phyloP scores from a whole-genome alignment of 2,888 invertebrate genomes.

The Andrena praecox region DNA sequence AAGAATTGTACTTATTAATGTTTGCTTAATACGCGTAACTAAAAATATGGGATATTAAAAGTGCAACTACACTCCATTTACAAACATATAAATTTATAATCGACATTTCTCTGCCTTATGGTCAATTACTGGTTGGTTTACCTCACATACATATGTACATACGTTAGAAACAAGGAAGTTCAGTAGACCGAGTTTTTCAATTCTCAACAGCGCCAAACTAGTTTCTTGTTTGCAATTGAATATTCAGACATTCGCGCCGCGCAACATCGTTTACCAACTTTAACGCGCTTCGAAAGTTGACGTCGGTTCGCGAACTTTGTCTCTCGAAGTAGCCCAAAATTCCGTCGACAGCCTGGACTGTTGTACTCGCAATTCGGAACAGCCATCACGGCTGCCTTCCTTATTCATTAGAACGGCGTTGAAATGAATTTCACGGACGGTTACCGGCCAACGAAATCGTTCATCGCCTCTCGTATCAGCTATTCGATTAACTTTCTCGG shows the following conservation, averaged over 20 bases:
- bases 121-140: no score
- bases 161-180: background rate
- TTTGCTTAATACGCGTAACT: no score
- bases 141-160: no score
- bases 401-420: background rate
- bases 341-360: background rate
- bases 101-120: no score
- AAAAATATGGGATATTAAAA: no score
- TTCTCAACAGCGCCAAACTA: background rate
- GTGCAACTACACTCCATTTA: no score
- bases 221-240: background rate
- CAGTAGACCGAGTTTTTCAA: background rate
- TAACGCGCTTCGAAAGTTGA: background rate
- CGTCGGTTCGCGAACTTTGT: background rate
- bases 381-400: background rate
- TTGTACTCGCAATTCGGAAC: background rate
- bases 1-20: no score
- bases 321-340: background rate
- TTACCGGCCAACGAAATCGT: conserved; percentile 6
- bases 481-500: background rate
- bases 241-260: background rate
- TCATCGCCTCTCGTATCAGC: background rate
- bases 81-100: no score
- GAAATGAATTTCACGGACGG: background rate
- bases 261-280: background rate